These are phyloP conservation scores for Xyliphius kryptos DNA, from an alignment of 2,113 vertebrate species.

Conservation along the genomic window DNA sequence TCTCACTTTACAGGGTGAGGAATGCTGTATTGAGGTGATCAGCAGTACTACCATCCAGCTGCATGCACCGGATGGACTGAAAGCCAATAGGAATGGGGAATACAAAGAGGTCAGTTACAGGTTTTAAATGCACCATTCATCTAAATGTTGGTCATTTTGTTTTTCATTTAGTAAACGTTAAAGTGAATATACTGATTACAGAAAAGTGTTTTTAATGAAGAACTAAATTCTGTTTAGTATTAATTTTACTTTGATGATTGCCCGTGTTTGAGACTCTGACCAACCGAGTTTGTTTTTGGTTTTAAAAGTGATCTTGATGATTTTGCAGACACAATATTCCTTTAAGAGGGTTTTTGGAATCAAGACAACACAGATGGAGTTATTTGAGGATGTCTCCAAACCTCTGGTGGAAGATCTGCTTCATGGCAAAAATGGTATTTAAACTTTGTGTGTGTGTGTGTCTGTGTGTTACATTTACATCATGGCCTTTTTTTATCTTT, in stretches of 20 bases:
- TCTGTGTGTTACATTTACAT: background rate
- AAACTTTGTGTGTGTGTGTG: background rate
- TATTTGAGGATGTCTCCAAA: conserved; percentile 85
- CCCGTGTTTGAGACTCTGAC: no score
- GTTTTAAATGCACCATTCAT: no score
- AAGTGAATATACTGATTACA: no score
- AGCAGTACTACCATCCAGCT: conserved; percentile 79
- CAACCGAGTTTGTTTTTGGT: background rate
- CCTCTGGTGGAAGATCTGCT: conserved; percentile 88
- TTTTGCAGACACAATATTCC: conserved; percentile 80
- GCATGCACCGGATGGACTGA: conserved; percentile 81
- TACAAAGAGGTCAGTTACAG: conserved; percentile 77
- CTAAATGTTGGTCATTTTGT: no score
- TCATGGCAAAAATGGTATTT: conserved; percentile 84
- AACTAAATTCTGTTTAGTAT: no score
- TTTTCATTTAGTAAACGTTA: background rate
- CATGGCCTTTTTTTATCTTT: background rate
- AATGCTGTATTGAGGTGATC: conserved; percentile 89
- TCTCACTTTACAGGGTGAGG: conserved; percentile 64
- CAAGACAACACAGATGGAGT: conserved; percentile 70
- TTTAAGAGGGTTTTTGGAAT: conserved; percentile 90
- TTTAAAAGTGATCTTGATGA: conserved; percentile 10
- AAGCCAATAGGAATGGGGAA: conserved; percentile 80
- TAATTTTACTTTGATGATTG: no score
- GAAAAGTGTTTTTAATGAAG: no score